These are phyloP conservation scores for Saccostrea glomerata DNA, from an alignment of 1,140 invertebrate species.

Conservation along the genomic window DNA sequence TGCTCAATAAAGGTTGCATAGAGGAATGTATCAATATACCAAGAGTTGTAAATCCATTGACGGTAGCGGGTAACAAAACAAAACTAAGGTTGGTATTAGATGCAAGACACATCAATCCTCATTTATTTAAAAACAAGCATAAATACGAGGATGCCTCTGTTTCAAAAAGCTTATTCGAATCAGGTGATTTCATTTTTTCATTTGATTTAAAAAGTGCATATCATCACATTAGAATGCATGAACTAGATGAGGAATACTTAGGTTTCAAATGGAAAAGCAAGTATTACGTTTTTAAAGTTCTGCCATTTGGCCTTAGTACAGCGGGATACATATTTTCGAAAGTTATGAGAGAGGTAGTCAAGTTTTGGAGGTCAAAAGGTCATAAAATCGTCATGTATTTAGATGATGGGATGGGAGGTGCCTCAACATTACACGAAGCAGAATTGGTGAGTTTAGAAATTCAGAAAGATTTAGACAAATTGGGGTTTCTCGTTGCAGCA, in stretches of 20 bases:
- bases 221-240: constrained; percentile 48
- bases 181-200: constrained; percentile 41
- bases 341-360: constrained; percentile 48
- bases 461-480: neutral
- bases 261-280: constrained; percentile 33
- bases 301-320: constrained; percentile 50
- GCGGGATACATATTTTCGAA: constrained; percentile 54
- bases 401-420: constrained; percentile 31
- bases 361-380: constrained; percentile 23
- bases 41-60: constrained; percentile 46
- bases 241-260: constrained; percentile 32
- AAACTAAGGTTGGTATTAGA: constrained; percentile 43
- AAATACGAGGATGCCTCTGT: constrained; percentile 53
- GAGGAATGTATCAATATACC: constrained; percentile 17
- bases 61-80: constrained; percentile 31
- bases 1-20: too few species aligned
- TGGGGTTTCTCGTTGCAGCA: constrained; percentile 46
- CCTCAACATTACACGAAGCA: neutral
- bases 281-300: too few species aligned
- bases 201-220: constrained; percentile 51
- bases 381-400: constrained; percentile 53
- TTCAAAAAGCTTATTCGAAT: constrained; percentile 39
- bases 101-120: constrained; percentile 38
- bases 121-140: constrained; percentile 48
- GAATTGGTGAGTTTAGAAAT: neutral